Percentiles rank a stretch among this genome's conserved stretches.
phyloP scores from a whole-genome alignment of 2,888 invertebrate species.

The Diarsia brunnea region DNA sequence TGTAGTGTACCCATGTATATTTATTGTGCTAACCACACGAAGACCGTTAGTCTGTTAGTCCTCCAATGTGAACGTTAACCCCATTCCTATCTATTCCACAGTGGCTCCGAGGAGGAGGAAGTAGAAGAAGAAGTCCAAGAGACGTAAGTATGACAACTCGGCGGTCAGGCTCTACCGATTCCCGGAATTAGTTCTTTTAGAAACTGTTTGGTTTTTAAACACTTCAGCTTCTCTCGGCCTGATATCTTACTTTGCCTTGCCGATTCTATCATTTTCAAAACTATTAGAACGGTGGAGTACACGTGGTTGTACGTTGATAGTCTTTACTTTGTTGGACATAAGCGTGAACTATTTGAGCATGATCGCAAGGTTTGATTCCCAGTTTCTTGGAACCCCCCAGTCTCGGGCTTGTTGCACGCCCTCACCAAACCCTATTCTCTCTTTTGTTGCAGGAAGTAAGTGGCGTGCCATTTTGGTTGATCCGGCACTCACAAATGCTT shows the following conservation, averaged over 20 bases:
- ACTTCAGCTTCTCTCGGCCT: conserved; percentile 86
- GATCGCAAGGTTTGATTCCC: conserved; percentile 79
- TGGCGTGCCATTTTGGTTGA: conserved; percentile 89
- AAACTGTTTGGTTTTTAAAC: conserved; percentile 84
- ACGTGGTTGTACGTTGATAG: conserved; percentile 66
- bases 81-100: conserved; percentile 79
- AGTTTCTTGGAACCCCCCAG: conserved; percentile 77
- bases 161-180: conserved; percentile 50
- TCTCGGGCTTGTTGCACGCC: conserved; percentile 86
- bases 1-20: conserved; percentile 39
- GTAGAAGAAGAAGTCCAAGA: conserved; percentile 94
- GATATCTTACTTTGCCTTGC: conserved; percentile 85
- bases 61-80: conserved; percentile 63
- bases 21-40: conserved; percentile 62
- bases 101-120: conserved; percentile 94
- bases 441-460: conserved; percentile 91
- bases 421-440: conserved; percentile 87
- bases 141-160: conserved; percentile 91
- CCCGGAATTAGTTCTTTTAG: conserved; percentile 77
- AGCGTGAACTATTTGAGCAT: conserved; percentile 79
- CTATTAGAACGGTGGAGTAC: conserved; percentile 71
- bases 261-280: conserved; percentile 79
- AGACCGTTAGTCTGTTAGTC: conserved; percentile 44
- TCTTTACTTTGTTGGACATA: conserved; percentile 71
- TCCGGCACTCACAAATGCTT: conserved; percentile 88